Evolutionary conservation across 2,888 invertebrate genomes (phyloP).

Genomic region (Phlogophora meticulosa): DNA sequence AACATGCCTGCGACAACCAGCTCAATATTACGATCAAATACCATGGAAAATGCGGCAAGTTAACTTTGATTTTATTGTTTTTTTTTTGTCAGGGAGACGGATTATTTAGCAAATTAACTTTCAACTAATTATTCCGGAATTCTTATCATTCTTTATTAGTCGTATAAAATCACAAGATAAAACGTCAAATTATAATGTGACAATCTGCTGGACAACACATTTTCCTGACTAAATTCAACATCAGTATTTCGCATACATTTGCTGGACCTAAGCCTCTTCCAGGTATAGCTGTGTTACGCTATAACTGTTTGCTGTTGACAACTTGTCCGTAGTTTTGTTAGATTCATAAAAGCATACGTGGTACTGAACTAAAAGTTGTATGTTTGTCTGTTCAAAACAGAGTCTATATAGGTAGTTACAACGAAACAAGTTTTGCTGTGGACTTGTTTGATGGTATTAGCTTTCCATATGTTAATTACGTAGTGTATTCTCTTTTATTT

Average conservation of each 20-base stretch:
- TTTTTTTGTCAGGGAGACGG: neutral
- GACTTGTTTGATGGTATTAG: constrained; percentile 11
- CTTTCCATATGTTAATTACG: constrained; percentile 29
- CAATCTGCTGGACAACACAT: neutral
- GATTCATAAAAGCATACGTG: constrained; percentile 31
- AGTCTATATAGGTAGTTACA: constrained; percentile 1
- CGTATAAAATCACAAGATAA: neutral
- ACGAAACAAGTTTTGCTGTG: constrained; percentile 23
- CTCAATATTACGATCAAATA: constrained; percentile 95
- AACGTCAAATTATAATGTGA: neutral
- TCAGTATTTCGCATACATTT: neutral
- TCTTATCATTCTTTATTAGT: neutral
- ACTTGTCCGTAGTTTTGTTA: constrained; percentile 13
- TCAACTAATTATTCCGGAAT: neutral
- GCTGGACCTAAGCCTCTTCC: neutral
- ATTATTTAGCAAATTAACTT: neutral
- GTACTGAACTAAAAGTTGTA: constrained; percentile 28
- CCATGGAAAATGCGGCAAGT: constrained; percentile 96
- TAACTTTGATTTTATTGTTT: neutral
- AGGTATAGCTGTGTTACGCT: neutral
- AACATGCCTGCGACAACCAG: constrained; percentile 94
- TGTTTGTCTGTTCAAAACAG: constrained; percentile 26
- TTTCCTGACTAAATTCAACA: neutral
- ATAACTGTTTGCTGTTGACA: constrained; percentile 14
- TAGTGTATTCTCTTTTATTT: constrained; percentile 12